Evolutionary conservation across 2,888 invertebrate genomes (phyloP).

Genomic region (Acanthoscelides obtectus): DNA sequence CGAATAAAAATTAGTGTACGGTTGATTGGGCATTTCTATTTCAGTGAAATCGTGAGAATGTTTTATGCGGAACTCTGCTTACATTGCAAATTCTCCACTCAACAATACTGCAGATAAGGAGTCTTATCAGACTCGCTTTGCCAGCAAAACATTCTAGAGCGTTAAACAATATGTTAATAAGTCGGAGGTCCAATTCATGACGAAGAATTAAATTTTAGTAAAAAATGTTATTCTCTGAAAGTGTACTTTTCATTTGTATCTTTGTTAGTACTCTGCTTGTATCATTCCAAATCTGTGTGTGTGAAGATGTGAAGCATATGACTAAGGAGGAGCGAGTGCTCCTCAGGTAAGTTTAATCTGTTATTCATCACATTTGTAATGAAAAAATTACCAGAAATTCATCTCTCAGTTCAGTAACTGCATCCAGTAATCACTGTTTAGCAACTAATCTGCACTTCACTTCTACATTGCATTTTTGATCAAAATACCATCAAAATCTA

Average conservation of each 20-base stretch:
- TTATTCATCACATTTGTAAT: no score
- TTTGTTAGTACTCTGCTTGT: conserved; percentile 19
- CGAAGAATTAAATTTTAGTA: conserved; percentile 25
- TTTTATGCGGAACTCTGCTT: neutral
- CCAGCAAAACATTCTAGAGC: conserved; percentile 15
- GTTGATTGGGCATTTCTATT: neutral
- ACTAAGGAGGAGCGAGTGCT: conserved; percentile 27
- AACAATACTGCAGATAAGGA: conserved; percentile 14
- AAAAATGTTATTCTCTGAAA: conserved; percentile 33
- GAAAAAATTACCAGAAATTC: no score
- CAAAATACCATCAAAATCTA: no score
- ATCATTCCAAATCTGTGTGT: conserved; percentile 19
- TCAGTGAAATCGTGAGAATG: neutral
- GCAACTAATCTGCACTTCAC: no score
- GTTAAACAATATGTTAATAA: conserved; percentile 32
- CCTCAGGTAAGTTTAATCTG: conserved; percentile 26
- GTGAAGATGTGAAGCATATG: conserved; percentile 29
- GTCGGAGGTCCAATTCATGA: conserved; percentile 31
- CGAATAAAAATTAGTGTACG: neutral
- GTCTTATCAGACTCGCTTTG: conserved; percentile 21
- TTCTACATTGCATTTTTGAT: no score
- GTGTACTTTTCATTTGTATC: conserved; percentile 23
- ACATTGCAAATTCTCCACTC: neutral
- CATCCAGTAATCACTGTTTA: no score
- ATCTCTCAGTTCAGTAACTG: no score